Evolutionary conservation across 2,113 vertebrate genomes (phyloP), one percentile per base, ranked within the genome.

Genomic region (Prionailurus bengalensis): DNA sequence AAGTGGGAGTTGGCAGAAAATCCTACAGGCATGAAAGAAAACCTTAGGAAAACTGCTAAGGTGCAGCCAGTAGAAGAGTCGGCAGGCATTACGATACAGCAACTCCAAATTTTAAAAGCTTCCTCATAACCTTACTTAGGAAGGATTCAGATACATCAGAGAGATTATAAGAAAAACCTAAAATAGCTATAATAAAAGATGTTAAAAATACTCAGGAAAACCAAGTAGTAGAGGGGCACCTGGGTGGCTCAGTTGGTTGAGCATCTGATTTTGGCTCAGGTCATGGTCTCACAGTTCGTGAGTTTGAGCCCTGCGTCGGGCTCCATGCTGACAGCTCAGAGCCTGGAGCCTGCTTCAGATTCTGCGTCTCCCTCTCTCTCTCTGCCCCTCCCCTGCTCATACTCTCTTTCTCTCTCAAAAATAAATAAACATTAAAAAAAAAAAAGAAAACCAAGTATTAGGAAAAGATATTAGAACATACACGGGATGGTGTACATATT

Each of bases 141-240:
- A 92, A 23, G 39, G 48, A 89, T 80, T 85, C 73, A 89, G 58
- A 48, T 76, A 13, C 13, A 74, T 73, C 15, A 70, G 29, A 90
- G 48, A 80, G 91, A 83, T 65, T 63, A 45, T 6, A 81, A 73
- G 84, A 83, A 53, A 88, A 89, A 61, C 27, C 65, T 68, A 53
- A 55, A 68, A 80, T 31, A 61, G 23, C 17, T 85, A 29, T 45
- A 63, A 51, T 7, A 68, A 94, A 42, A 86, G 9, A 83, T 66
- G 48, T 19, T 9, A 85, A 94, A 89, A 90, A 39, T 81, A 42
- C 9, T 51, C 25, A 81, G 90, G 79, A 80, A 95, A 93, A 82
- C 27, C 51, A 65, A 74, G 55, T 61, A n/a, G 17, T 58, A 58
- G 55, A 58, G 19, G 17, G 19, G 19, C 19, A 7, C 19, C 55